These are phyloP conservation scores for Scrobipalpa costella DNA, from an alignment of 2,888 invertebrate genomes.

Conservation along the genomic window DNA sequence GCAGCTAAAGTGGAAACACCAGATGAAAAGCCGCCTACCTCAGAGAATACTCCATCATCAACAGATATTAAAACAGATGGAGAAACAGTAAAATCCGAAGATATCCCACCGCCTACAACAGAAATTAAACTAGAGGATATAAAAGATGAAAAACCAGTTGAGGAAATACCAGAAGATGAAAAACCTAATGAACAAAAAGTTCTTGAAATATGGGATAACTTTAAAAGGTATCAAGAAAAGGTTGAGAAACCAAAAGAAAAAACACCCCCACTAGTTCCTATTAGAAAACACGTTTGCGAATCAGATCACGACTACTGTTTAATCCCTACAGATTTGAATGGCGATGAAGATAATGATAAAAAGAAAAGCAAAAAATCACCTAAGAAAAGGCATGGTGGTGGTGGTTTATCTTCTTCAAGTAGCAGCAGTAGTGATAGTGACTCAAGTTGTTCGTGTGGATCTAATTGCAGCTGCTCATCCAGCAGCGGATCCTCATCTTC, in stretches of 20 bases:
- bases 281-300: conserved; percentile 80
- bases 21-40: conserved; percentile 11
- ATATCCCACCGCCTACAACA: neutral
- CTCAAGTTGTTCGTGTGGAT: conserved; percentile 90
- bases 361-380: conserved; percentile 77
- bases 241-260: conserved; percentile 80
- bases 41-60: conserved; percentile 30
- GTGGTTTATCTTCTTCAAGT: conserved; percentile 84
- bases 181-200: conserved; percentile 82
- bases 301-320: conserved; percentile 90
- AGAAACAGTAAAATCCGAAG: conserved; percentile 2
- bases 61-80: conserved; percentile 13
- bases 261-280: conserved; percentile 71
- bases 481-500: conserved; percentile 86
- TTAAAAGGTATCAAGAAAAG: conserved; percentile 87
- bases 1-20: conserved; percentile 44
- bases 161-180: conserved; percentile 55
- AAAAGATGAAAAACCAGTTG: conserved; percentile 38
- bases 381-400: conserved; percentile 67
- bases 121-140: neutral
- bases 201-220: conserved; percentile 89
- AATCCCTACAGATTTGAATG: conserved; percentile 71
- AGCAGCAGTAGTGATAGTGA: conserved; percentile 88
- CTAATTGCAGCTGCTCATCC: conserved; percentile 91
- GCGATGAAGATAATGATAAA: conserved; percentile 70